Evolutionary conservation across 2,888 invertebrate species (phyloP).

Genomic region (Drosophila ustulata): DNA sequence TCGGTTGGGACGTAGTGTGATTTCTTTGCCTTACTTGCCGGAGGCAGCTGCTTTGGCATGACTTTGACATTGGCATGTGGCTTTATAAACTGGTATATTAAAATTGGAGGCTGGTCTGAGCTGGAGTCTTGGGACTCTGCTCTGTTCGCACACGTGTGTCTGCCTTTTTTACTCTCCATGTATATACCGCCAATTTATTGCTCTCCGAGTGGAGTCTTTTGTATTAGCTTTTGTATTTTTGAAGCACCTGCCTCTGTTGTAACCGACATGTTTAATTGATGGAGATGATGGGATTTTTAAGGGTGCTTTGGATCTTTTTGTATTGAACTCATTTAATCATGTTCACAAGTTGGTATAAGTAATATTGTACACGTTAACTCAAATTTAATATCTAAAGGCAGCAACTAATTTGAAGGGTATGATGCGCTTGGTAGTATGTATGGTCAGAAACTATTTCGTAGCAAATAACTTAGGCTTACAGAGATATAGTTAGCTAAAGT

Average conservation of each 20-base stretch:
- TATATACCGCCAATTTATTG: background rate
- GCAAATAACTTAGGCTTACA: conserved; percentile 31
- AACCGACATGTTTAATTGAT: conserved; percentile 7
- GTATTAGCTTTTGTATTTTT: background rate
- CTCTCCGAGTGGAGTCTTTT: background rate
- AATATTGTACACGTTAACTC: conserved; percentile 44
- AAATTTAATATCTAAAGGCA: conserved; percentile 45
- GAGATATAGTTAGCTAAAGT: conserved; percentile 18
- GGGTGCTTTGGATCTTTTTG: conserved; percentile 5
- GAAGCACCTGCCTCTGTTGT: conserved; percentile 27
- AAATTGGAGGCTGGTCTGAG: conserved; percentile 34
- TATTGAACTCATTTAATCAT: conserved; percentile 36
- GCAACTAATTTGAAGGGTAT: conserved; percentile 32
- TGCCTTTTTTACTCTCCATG: background rate
- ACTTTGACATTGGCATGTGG: conserved; percentile 38
- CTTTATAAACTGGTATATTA: conserved; percentile 45
- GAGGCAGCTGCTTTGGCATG: conserved; percentile 44
- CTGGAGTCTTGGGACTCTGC: background rate
- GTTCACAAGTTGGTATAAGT: conserved; percentile 20
- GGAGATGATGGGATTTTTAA: background rate
- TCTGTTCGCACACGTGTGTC: conserved; percentile 12
- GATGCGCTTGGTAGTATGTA: conserved; percentile 4
- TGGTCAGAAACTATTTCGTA: conserved; percentile 15
- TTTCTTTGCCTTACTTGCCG: conserved; percentile 22
- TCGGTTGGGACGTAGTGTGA: conserved; percentile 1